These are phyloP conservation scores for Belgica antarctica DNA, from an alignment of 2,888 invertebrate species.

Conservation along the genomic window DNA sequence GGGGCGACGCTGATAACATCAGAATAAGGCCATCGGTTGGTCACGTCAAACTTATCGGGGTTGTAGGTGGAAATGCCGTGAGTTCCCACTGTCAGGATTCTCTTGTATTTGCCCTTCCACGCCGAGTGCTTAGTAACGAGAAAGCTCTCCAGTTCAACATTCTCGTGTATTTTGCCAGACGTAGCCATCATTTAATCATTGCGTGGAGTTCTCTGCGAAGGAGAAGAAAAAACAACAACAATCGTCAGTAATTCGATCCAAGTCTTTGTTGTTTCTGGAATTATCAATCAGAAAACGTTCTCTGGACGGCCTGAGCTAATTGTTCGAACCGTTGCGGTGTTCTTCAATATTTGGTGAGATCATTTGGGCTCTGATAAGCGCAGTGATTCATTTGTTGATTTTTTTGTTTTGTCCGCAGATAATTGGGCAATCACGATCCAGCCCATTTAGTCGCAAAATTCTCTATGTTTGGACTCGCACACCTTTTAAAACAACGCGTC, in stretches of 20 bases:
- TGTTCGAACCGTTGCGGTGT: too few species aligned
- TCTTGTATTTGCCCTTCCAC: conserved; percentile 99
- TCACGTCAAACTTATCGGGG: conserved; percentile 82
- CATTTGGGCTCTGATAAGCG: not conserved
- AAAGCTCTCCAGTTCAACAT: conserved; percentile 94
- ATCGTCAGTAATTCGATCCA: not conserved
- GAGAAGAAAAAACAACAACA: conserved; percentile 33
- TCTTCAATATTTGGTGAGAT: too few species aligned
- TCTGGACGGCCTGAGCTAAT: too few species aligned
- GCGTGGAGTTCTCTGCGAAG: conserved; percentile 27
- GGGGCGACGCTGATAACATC: conserved; percentile 74
- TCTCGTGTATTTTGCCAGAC: conserved; percentile 62
- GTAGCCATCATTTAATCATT: conserved; percentile 40
- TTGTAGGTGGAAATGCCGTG: conserved; percentile 96
- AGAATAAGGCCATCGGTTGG: conserved; percentile 88
- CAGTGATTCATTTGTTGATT: conserved; percentile 9
- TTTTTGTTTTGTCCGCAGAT: not conserved
- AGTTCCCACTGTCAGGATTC: conserved; percentile 95
- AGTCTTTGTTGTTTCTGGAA: conserved; percentile 29
- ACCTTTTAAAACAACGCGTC: too few species aligned
- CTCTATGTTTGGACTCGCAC: too few species aligned
- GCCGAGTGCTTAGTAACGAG: conserved; percentile 90
- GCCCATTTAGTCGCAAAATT: too few species aligned
- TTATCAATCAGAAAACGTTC: not conserved
- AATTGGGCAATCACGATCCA: not conserved